These are phyloP conservation scores for Ostrea denselamellosa DNA, from an alignment of 1,140 invertebrate genomes.

Conservation along the genomic window DNA sequence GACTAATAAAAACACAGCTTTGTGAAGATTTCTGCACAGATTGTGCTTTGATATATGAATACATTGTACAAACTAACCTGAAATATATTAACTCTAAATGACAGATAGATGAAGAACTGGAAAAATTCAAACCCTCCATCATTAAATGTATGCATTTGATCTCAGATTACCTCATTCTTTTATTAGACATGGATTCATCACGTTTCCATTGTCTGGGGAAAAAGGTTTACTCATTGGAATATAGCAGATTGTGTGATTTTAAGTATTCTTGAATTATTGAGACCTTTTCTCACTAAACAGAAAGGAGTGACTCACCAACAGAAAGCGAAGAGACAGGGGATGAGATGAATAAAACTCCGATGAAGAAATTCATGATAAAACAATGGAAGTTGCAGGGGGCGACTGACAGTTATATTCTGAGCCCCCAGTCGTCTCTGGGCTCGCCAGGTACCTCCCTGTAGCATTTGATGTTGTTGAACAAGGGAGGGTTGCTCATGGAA, in stretches of 20 bases:
- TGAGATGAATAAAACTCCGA: slow-evolving; percentile 63
- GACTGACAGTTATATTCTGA: slow-evolving; percentile 28
- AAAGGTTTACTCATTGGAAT: neutral
- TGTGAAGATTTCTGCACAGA: neutral
- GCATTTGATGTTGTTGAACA: neutral
- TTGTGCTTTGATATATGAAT: neutral
- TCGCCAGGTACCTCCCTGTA: slow-evolving; percentile 20
- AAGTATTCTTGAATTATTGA: neutral
- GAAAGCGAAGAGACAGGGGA: slow-evolving; percentile 81
- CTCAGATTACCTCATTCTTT: too few relatives aligned
- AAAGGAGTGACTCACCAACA: slow-evolving; percentile 77
- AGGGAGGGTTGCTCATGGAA: neutral
- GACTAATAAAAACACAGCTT: neutral
- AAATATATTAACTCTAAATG: too few relatives aligned
- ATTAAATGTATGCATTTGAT: too few relatives aligned
- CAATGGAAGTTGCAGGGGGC: slow-evolving; percentile 13
- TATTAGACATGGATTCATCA: too few relatives aligned
- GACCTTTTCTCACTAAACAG: slow-evolving; percentile 58
- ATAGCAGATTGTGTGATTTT: neutral
- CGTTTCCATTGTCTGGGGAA: too few relatives aligned
- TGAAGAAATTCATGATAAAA: slow-evolving; percentile 25
- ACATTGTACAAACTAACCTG: neutral
- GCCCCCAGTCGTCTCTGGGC: neutral
- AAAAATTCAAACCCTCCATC: too few relatives aligned
- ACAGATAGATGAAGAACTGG: too few relatives aligned